These are phyloP conservation scores for Caranx melampygus DNA, from an alignment of 2,113 vertebrate species.

Conservation along the genomic window DNA sequence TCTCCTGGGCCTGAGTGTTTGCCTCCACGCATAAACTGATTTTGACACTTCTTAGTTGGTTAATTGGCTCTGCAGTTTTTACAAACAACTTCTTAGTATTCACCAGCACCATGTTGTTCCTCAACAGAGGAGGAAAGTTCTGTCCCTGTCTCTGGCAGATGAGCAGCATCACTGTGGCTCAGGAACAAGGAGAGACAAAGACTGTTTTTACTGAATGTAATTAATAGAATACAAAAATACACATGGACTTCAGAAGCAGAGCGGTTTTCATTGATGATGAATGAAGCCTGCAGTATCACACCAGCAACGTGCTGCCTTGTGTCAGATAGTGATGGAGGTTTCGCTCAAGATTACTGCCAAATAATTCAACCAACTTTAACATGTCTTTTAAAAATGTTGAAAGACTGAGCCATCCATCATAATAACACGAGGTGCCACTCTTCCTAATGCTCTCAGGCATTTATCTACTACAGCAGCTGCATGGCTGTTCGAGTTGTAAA, in stretches of 20 bases:
- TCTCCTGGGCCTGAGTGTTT: conserved; percentile 50
- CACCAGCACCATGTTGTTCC: conserved; percentile 10
- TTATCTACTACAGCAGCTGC: too few species aligned
- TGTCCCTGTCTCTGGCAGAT: background rate
- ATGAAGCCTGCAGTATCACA: too few species aligned
- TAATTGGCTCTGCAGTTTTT: conserved; percentile 52
- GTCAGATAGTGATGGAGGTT: background rate
- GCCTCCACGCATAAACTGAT: conserved; percentile 30
- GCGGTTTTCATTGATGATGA: too few species aligned
- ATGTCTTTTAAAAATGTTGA: background rate
- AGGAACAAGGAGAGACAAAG: background rate
- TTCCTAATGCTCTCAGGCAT: too few species aligned
- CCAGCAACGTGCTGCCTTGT: too few species aligned
- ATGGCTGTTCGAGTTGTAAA: too few species aligned
- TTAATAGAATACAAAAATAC: background rate
- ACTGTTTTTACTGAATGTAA: background rate
- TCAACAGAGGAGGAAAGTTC: background rate
- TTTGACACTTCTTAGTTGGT: conserved; percentile 55
- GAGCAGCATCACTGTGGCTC: background rate
- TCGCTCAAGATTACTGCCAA: background rate
- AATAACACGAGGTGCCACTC: too few species aligned
- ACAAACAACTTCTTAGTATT: conserved; percentile 35
- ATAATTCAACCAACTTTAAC: background rate
- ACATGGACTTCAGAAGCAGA: background rate
- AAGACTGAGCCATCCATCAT: background rate